These are phyloP conservation scores for Lysandra bellargus DNA, from an alignment of 2,888 invertebrate genomes.

Conservation along the genomic window DNA sequence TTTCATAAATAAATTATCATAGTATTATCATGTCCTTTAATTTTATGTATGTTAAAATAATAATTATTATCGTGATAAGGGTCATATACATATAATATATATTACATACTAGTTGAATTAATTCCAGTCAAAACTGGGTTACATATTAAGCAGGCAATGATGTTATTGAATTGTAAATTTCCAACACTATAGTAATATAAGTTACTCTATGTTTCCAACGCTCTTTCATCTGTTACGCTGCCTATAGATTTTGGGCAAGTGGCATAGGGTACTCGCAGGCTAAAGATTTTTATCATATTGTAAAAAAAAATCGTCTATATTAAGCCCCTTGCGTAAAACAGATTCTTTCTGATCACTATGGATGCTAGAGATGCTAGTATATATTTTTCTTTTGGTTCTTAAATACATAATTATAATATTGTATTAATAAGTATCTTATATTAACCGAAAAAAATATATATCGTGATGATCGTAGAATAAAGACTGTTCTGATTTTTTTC, in stretches of 20 bases:
- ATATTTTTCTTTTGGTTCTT: no score
- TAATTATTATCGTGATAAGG: not conserved
- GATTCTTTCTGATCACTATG: no score
- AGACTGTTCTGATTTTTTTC: no score
- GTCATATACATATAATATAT: not conserved
- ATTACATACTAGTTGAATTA: slow-evolving; percentile 4
- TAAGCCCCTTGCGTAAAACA: no score
- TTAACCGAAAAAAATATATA: no score
- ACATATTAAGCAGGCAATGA: not conserved
- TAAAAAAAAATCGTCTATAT: no score
- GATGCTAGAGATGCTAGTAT: no score
- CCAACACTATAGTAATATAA: no score
- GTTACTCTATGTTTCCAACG: not conserved
- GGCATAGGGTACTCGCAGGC: not conserved
- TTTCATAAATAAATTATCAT: slow-evolving; percentile 19
- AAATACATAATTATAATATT: no score
- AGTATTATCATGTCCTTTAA: not conserved
- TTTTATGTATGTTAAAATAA: not conserved
- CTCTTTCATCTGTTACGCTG: not conserved
- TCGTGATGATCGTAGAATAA: no score
- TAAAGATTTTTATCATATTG: no score
- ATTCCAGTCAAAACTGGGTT: slow-evolving; percentile 4
- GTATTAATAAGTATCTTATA: no score
- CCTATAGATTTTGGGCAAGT: not conserved
- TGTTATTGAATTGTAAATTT: not conserved